Base-by-base conservation (phyloP, 1,140 invertebrate species). In the Leptoteleia sp. region DNA sequence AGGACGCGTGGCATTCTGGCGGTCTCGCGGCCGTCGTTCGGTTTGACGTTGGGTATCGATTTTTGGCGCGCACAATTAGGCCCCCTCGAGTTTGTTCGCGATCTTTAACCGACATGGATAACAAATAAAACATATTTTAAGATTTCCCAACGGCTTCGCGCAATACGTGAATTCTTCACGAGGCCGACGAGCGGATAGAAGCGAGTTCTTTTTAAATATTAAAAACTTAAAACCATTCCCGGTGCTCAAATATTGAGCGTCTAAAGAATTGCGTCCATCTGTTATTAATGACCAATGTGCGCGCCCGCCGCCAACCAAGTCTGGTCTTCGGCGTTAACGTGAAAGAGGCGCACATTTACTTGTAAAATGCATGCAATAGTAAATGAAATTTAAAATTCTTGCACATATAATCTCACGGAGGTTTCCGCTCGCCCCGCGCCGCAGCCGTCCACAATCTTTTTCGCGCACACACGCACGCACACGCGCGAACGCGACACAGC, bases 81-180 rank as follows among this genome's bases (percentile, higher is more conserved):
- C 59, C 42, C 6, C 22, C n/a, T 37, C 37, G 43, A 31, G 27
- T 31, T 61, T 83, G 65, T 76, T 79, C 67, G 73, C 79, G 82
- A 85, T 81, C 82, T 85, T 85, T 87, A 84, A 83, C 81, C 84
- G 77, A 75, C 76, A 45, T 67, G 55, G 42, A 78, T 65, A 72
- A 81, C 86, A 87, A 87, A 85, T 85, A 87, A 86, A 87, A 86
- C 81, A 87, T 87, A 87, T 86, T 87, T 87, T 85, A 87, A 83
- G 86, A 87, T 86, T 85, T 85, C 82, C 81, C 76, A 80, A 40
- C 47, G 80, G 80, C 64, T 76, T 62, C 68, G 76, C 65, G 38
- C 65, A 48, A 77, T 79, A 42, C 67, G 55, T 82, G 83, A 81
- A 84, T 84, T 80, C 75, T 82, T 82, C 48, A 82, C 79, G 70